Evolutionary conservation across 2,113 vertebrate species (phyloP).

Genomic region (Thunnus thynnus): DNA sequence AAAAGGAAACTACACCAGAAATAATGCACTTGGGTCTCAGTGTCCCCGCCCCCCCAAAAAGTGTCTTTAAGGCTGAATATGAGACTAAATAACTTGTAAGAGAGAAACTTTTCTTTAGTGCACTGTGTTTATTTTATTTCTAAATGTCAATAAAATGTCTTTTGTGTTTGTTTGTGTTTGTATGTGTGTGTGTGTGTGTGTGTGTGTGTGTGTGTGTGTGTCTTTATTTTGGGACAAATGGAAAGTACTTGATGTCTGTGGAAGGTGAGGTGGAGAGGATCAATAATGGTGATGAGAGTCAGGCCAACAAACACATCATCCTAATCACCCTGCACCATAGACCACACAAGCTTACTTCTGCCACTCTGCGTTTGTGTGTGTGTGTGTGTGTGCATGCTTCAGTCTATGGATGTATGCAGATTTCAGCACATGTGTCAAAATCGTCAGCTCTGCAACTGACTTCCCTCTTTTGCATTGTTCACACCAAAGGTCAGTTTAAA

Average conservation of each 20-base stretch:
- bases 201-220: neutral
- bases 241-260: slow-evolving; percentile 17
- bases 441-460: slow-evolving; percentile 2
- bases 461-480: slow-evolving; percentile 1
- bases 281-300: slow-evolving; percentile 51
- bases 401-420: slow-evolving; percentile 27
- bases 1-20: too few species aligned
- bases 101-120: too few species aligned
- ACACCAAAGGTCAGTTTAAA: neutral
- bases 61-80: too few species aligned
- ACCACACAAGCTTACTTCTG: slow-evolving; percentile 1
- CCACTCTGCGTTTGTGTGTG: slow-evolving; percentile 11
- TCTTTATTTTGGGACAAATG: slow-evolving; percentile 32
- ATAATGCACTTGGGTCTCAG: too few species aligned
- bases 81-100: too few species aligned
- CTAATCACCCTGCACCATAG: slow-evolving; percentile 60
- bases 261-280: slow-evolving; percentile 47
- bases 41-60: too few species aligned
- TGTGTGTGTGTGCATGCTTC: slow-evolving; percentile 18
- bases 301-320: slow-evolving; percentile 71
- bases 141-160: too few species aligned
- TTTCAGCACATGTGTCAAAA: slow-evolving; percentile 48
- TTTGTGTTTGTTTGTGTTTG: too few species aligned
- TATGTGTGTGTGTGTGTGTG: neutral
- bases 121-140: too few species aligned